Evolutionary conservation across 2,888 invertebrate genomes (phyloP), one percentile per base, ranked within the genome.

Genomic region (Frankliniella fusca): DNA sequence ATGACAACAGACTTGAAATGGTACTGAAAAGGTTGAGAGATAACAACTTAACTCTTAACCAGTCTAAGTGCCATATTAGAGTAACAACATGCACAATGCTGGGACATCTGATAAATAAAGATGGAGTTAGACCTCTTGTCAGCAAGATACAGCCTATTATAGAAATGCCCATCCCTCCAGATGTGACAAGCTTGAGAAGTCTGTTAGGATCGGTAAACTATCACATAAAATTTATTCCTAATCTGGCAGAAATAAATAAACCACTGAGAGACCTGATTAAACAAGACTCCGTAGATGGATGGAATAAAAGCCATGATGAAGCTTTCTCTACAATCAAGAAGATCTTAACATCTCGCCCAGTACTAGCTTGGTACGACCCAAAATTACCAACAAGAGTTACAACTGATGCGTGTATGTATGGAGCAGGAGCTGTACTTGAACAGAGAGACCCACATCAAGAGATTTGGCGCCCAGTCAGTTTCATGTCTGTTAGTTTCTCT

Each of bases 201-300:
- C 83, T 83, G 48, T 81, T 83, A 61, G 84, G 83, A 48, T 81
- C 80, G 23, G 81, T 84, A 28, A 84, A 84, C 80, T 84, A 82
- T 81, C 83, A 83, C 65, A 80, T 49, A 27, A 65, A 82, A 80
- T 84, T 83, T 80, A 81, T 84, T 61, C 80, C 82, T 27, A 80
- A 83, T 54, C 20, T 82, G 80, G 82, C 82, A 80, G 49, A 28
- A 12, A 48, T 70, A 3, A 81, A 81, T 70, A 76, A 48, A 18
- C 83, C 82, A 28, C 80, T 83, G 3, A 80, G 82, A 38, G 70
- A 83, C 18, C 48, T 84, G 9, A 81, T 82, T 20, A 82, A 76
- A 50, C 81, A 83, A 79, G 76, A 61, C 9, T 48, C 80, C 18
- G 81, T 82, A 65, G 83, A 82, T 82, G 54, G 79, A n/a, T 83